Evolutionary conservation across 2,113 vertebrate species (phyloP).

Genomic region (Candoia aspera): DNA sequence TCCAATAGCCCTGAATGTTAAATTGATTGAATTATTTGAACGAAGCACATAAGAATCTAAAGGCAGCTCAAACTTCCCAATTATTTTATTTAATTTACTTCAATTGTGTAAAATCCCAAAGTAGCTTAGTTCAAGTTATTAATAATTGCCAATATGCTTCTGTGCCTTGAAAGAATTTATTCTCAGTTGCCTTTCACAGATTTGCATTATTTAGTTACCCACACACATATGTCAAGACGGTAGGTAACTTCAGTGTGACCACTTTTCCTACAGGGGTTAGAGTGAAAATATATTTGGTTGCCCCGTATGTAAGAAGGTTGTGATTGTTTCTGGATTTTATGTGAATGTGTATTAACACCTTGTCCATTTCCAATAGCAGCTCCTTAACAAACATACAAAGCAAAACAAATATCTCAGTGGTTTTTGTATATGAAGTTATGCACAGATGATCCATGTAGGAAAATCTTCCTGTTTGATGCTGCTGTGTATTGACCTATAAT

Average conservation of each 20-base stretch:
- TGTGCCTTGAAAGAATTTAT: constrained; percentile 54
- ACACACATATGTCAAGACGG: constrained; percentile 15
- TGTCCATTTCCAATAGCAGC: background rate
- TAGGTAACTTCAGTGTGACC: background rate
- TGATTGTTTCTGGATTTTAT: background rate
- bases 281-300: background rate
- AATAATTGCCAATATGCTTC: constrained; percentile 31
- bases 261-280: background rate
- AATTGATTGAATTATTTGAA: background rate
- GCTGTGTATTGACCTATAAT: constrained; percentile 1
- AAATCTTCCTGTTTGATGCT: constrained; percentile 10
- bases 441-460: background rate
- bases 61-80: background rate
- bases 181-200: constrained; percentile 54
- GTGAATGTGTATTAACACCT: background rate
- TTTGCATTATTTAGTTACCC: constrained; percentile 51
- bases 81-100: too few species aligned
- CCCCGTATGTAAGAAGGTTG: background rate
- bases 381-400: background rate
- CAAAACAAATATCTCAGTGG: background rate
- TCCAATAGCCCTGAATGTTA: background rate
- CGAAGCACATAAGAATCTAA: background rate
- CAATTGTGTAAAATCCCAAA: background rate
- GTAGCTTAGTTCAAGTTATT: constrained; percentile 31
- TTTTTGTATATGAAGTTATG: background rate